Conservation (phyloP, 2,888 invertebrate species). For the Pollenia amentaria region DNA sequence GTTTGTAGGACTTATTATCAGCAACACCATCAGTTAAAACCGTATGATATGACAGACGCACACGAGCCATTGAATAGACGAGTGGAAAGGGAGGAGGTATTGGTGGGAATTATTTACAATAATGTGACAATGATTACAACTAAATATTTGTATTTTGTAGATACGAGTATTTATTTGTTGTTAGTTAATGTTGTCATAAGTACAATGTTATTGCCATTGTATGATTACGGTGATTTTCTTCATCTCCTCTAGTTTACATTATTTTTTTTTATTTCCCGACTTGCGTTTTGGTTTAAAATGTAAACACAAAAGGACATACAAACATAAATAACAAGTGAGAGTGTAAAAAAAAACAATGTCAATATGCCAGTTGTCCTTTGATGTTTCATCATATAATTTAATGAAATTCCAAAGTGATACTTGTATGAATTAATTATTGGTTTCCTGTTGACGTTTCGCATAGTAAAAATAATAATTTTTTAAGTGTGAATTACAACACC, state of each 20-base stretch:
- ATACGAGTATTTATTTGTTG: not conserved
- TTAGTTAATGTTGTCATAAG: conserved; percentile 42
- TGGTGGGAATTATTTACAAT: conserved; percentile 23
- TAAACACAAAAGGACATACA: conserved; percentile 52
- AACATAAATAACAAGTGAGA: conserved; percentile 6
- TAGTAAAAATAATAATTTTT: not conserved
- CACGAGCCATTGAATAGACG: not conserved
- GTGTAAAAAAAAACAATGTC: conserved; percentile 56
- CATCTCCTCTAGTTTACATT: conserved; percentile 39
- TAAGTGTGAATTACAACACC: conserved; percentile 67
- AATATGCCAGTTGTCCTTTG: conserved; percentile 64
- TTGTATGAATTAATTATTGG: conserved; percentile 66
- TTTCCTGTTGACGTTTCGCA: conserved; percentile 56
- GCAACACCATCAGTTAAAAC: conserved; percentile 63
- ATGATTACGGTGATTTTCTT: conserved; percentile 52
- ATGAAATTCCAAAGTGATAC: conserved; percentile 72
- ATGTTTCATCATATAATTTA: conserved; percentile 55
- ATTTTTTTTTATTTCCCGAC: conserved; percentile 46
- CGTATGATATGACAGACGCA: conserved; percentile 21
- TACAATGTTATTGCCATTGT: conserved; percentile 63
- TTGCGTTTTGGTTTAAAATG: conserved; percentile 52
- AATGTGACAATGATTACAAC: conserved; percentile 59
- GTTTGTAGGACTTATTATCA: conserved; percentile 62
- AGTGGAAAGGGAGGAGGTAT: not conserved
- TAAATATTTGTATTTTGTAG: conserved; percentile 24